Evolutionary conservation across 2,113 vertebrate species (phyloP).

Genomic region (Serilophus lunatus): DNA sequence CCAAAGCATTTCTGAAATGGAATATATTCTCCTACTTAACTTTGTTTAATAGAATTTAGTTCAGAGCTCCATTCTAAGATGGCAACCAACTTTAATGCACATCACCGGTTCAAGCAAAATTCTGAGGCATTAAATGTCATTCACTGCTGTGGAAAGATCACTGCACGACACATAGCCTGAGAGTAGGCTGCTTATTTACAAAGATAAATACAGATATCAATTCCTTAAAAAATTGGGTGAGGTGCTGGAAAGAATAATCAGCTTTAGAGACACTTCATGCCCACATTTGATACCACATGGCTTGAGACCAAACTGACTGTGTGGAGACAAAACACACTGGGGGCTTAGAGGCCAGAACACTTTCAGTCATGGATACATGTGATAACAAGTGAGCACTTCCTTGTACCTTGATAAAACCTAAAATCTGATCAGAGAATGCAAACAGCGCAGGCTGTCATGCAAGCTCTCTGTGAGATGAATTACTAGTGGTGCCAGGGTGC

Average conservation of each 20-base stretch:
- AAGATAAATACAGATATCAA: background rate
- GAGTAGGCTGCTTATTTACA: background rate
- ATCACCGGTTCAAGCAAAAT: background rate
- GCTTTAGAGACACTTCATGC: background rate
- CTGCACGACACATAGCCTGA: background rate
- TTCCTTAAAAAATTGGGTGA: background rate
- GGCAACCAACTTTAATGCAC: background rate
- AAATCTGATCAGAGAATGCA: too few species aligned
- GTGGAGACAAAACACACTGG: background rate
- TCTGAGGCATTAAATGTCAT: background rate
- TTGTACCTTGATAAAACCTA: background rate
- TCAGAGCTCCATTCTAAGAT: background rate
- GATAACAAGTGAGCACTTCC: background rate
- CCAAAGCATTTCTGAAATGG: background rate
- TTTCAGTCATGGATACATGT: background rate
- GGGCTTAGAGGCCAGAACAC: background rate
- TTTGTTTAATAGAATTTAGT: background rate
- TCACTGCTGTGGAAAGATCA: background rate
- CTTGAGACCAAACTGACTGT: background rate
- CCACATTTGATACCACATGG: background rate
- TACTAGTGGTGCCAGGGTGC: too few species aligned
- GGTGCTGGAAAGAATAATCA: background rate
- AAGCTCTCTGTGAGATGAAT: too few species aligned
- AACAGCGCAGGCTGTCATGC: too few species aligned
- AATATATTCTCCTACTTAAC: background rate